These are phyloP conservation scores for Platyura marginata DNA, from an alignment of 1,140 invertebrate genomes.

Conservation along the genomic window DNA sequence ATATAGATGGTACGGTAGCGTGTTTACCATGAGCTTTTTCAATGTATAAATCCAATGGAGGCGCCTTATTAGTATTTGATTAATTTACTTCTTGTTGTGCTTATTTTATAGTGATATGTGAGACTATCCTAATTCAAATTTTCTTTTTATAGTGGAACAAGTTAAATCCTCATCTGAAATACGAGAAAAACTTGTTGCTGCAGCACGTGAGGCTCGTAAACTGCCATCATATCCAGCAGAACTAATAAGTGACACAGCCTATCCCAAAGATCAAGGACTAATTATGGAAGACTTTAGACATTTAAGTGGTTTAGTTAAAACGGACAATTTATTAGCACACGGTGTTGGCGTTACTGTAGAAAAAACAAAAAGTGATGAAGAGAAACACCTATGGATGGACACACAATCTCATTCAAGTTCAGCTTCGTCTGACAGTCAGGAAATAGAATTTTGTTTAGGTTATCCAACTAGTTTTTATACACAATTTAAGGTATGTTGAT, in stretches of 20 bases:
- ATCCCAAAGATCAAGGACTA: not conserved
- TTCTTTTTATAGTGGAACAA: conserved; percentile 46
- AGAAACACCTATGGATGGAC: conserved; percentile 51
- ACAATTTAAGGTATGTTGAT: conserved; percentile 44
- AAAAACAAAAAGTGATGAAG: conserved; percentile 37
- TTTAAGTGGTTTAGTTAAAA: conserved; percentile 3
- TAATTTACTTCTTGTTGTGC: no score
- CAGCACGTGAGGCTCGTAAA: conserved; percentile 37
- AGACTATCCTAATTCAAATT: not conserved
- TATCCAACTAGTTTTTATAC: conserved; percentile 61
- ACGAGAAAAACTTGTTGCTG: conserved; percentile 45
- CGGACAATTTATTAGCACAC: conserved; percentile 4
- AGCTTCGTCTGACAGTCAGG: conserved; percentile 39
- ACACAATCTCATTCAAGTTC: conserved; percentile 53
- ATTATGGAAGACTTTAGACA: not conserved
- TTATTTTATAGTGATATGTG: no score
- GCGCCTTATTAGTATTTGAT: no score
- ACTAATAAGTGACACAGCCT: conserved; percentile 7
- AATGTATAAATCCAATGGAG: no score
- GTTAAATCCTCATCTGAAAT: conserved; percentile 49
- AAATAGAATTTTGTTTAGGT: conserved; percentile 38
- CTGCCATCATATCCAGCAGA: conserved; percentile 37
- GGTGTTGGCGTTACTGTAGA: conserved; percentile 9
- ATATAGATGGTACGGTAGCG: no score
- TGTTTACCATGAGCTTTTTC: no score